A percentile compares a stretch with the other conserved stretches of the same genome.
These are phyloP conservation scores for Thera obeliscata DNA, from an alignment of 2,888 invertebrate species.

Conservation along the genomic window DNA sequence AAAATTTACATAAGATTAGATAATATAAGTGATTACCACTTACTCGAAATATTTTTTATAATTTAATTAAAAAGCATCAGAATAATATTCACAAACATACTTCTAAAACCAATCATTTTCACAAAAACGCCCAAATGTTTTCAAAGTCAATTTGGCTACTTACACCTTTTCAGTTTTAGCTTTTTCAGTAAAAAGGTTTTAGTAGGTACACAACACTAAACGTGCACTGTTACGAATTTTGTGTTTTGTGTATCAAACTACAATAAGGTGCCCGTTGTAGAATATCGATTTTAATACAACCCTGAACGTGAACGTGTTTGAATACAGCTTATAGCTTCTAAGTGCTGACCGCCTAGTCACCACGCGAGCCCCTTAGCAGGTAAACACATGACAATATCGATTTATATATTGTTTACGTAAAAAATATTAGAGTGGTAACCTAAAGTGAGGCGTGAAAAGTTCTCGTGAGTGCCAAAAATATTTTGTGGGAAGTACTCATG, in stretches of 20 bases:
- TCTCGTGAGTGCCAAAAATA: slow-evolving; percentile 15
- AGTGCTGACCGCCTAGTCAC: slow-evolving; percentile 57
- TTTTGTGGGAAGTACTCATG: slow-evolving; percentile 24
- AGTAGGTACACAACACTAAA: no score
- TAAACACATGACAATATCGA: slow-evolving; percentile 16
- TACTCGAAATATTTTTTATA: no score
- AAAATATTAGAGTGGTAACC: background rate
- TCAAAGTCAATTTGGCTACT: no score
- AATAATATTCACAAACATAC: no score
- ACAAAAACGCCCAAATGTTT: no score
- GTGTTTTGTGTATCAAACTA: background rate
- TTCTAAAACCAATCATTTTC: no score
- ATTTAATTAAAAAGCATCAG: no score
- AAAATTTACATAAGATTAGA: background rate
- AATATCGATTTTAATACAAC: slow-evolving; percentile 74
- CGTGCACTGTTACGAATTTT: no score
- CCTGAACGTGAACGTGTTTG: slow-evolving; percentile 68
- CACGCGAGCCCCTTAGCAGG: slow-evolving; percentile 42
- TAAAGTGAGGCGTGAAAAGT: background rate
- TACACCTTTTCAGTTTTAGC: no score
- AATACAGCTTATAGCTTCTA: slow-evolving; percentile 49
- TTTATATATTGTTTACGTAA: background rate
- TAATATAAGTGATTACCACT: no score
- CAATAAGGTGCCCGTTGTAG: slow-evolving; percentile 50
- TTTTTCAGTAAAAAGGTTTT: no score